phyloP scores from a whole-genome alignment of 2,113 vertebrate species.

The Cynocephalus volans region DNA sequence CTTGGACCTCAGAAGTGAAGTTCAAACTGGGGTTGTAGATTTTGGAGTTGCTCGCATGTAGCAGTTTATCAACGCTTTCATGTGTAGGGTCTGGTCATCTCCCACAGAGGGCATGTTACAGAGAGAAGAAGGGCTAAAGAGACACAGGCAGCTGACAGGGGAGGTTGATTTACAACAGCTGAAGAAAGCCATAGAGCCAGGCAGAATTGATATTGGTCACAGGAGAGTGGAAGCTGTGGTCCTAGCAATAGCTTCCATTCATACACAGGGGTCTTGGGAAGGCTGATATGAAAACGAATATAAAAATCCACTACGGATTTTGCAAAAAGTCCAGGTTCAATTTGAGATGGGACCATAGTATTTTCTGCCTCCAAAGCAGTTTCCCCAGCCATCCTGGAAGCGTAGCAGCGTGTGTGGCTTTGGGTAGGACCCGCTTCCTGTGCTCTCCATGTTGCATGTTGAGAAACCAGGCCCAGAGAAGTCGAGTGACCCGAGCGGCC shows the following conservation, averaged over 20 bases:
- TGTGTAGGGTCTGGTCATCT: background rate
- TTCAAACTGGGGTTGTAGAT: background rate
- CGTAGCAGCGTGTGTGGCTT: background rate
- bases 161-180: conserved; percentile 38
- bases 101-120: background rate
- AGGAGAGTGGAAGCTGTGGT: conserved; percentile 24
- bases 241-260: conserved; percentile 8
- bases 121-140: conserved; percentile 45
- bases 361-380: conserved; percentile 33
- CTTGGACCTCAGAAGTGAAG: background rate
- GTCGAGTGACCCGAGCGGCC: background rate
- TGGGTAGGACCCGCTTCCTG: background rate
- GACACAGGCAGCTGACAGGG: conserved; percentile 39
- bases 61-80: background rate
- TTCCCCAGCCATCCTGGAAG: conserved; percentile 11
- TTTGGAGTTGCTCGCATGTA: background rate
- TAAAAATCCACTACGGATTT: background rate
- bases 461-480: conserved; percentile 16
- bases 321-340: background rate
- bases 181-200: conserved; percentile 51
- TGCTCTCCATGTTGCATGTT: background rate
- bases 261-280: background rate
- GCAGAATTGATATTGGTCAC: conserved; percentile 26
- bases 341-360: background rate
- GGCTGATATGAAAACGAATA: background rate